phyloP scores from a whole-genome alignment of 2,888 invertebrate species.

The Girardia tigrina region DNA sequence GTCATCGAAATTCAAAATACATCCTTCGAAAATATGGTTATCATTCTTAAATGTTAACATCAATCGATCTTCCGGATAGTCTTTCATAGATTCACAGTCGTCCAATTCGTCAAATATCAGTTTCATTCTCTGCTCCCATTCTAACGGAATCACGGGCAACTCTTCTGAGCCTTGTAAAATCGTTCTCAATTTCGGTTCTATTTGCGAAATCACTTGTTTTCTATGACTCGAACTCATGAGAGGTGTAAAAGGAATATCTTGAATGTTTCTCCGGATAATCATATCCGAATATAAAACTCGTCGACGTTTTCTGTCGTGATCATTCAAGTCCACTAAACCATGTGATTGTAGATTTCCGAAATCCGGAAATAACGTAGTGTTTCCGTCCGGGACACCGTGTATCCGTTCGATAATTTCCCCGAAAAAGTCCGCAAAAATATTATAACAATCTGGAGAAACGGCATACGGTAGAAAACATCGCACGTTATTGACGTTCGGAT shows the following conservation, averaged over 20 bases:
- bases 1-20: not conserved
- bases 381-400: not conserved
- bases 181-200: not conserved
- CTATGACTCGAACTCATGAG: not conserved
- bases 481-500: not conserved
- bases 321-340: not conserved
- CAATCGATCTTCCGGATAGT: not conserved
- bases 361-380: not conserved
- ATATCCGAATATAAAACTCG: not conserved
- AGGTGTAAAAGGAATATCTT: not conserved
- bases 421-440: not conserved
- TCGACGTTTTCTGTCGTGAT: not conserved
- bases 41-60: not conserved
- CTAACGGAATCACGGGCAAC: not conserved
- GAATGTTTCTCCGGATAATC: not conserved
- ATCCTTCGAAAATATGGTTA: not conserved
- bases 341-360: not conserved
- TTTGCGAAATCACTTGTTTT: not conserved
- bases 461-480: not conserved
- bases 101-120: not conserved
- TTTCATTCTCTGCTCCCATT: not conserved
- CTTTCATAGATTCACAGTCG: not conserved
- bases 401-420: constrained; percentile 5
- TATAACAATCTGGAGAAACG: not conserved
- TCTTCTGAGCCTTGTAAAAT: not conserved